Evolutionary conservation across 2,888 invertebrate genomes (phyloP).

Genomic region (Folsomia manolachei): DNA sequence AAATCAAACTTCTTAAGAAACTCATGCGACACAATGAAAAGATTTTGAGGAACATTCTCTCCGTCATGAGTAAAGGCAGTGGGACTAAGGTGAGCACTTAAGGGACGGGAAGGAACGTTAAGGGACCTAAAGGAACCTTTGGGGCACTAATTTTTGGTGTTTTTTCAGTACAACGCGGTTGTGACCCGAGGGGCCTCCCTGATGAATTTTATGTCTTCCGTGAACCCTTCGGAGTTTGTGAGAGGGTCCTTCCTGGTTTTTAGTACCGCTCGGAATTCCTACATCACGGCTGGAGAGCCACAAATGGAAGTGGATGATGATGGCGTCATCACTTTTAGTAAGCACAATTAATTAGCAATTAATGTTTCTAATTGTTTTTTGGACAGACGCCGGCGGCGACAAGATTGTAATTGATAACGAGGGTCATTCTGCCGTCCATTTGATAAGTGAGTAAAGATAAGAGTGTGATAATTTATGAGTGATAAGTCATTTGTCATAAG

Average conservation of each 20-base stretch:
- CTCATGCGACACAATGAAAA: slow-evolving; percentile 38
- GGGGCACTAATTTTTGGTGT: too few species aligned
- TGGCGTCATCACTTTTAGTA: slow-evolving; percentile 41
- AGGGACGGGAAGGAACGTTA: not conserved
- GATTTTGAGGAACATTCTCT: slow-evolving; percentile 36
- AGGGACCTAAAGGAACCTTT: too few species aligned
- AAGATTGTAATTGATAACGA: slow-evolving; percentile 39
- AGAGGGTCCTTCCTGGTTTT: slow-evolving; percentile 37
- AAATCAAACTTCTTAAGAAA: slow-evolving; percentile 36
- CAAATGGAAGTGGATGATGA: slow-evolving; percentile 35
- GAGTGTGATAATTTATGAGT: not conserved
- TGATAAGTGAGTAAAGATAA: slow-evolving; percentile 30
- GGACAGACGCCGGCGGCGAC: slow-evolving; percentile 29
- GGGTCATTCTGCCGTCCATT: slow-evolving; percentile 30
- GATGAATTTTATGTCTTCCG: slow-evolving; percentile 29
- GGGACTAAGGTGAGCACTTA: not conserved
- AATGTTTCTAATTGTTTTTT: too few species aligned
- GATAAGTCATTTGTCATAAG: not conserved
- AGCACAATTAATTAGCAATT: slow-evolving; percentile 2
- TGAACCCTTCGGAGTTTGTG: slow-evolving; percentile 8
- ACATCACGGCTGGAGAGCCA: slow-evolving; percentile 41
- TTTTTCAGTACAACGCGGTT: slow-evolving; percentile 40
- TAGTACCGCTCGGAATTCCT: slow-evolving; percentile 42
- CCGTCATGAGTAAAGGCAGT: slow-evolving; percentile 27
- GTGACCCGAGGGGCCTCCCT: slow-evolving; percentile 44